Evolutionary conservation across 2,113 vertebrate species (phyloP), one percentile per base, ranked within the genome.

Genomic region (Diglossa brunneiventris): DNA sequence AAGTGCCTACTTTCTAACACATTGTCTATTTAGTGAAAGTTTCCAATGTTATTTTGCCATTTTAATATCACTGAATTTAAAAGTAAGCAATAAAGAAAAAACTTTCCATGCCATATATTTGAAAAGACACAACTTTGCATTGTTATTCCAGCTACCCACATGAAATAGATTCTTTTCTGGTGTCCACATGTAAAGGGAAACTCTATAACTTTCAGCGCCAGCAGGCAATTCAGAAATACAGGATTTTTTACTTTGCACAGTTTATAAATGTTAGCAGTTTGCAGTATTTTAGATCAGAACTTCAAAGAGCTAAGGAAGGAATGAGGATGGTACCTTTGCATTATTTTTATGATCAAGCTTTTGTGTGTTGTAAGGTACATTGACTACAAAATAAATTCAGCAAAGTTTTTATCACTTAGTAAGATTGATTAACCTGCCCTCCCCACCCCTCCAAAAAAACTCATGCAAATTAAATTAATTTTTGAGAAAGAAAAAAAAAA

Each of bases 211-310:
- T 96, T 95, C 83, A 87, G 83, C 30, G 42, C 79, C 91, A 95
- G 92, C 92, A 95, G 78, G 89, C 90, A 95, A 96, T 95, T 96
- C 94, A 97, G 94, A 97, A 95, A 93, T 91, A 95, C 90, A 92
- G 83, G 82, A 90, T 89, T 79, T 91, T 93, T 95, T 90, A 39
- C 59, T 84, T 90, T 62, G 47, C 15, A 22, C 37, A 86, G 69
- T 87, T 91, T 56, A 95, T 80, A 94, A 91, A 91, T 89, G 88
- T 19, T 69, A 70, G 91, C 64, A 27, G 26, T 47, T 59, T 64
- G 73, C 55, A 89, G 84, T 97, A 96, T 52, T 91, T 91, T 55
- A 89, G 42, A 73, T 46, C 55, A 89, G 87, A 95, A 91, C 69
- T 96, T 92, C 58, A 91, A 87, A 75, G 53, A 53, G 35, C 92